Base-by-base conservation (phyloP, 1,140 invertebrate genomes). In the Oreohelix idahoensis region DNA sequence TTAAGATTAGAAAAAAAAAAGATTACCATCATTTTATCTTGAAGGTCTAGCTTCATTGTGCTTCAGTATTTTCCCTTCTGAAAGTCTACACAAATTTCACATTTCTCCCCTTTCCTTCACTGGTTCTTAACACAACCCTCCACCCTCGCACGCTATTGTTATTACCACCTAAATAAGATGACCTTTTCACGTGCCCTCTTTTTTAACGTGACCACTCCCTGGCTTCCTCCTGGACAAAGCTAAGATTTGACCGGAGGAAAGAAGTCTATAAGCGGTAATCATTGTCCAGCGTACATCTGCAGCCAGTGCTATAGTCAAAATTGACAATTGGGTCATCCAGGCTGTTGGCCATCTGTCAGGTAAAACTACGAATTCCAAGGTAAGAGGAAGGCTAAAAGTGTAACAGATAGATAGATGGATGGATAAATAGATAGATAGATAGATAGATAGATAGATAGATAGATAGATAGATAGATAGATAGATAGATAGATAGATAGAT, bases 231-330 rank as follows among this genome's bases (percentile, higher is more conserved):
- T 8, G 63, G 11, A 66, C 63, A 66, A 66, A 66, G 63, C 63
- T 23, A 32, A 13, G 29, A 8, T 13, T 17, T 8, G 63, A n/a
- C n/a, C 63, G 8, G 29, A 23, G 4, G 63, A 66, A 29, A 29
- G 63, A 29, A 0, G n/a, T 66, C 8, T 32, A n/a, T 66, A 66
- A 35, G 63, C 63, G 1, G 63, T 66, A 66, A 66, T 66, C 20
- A 66, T 66, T 66, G 63, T 66, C 63, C 63, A 66, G 63, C 5
- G 29, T 66, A 66, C 63, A 32, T 66, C 63, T 32, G n/a, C 17
- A 17, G n/a, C 63, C 8, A 2, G 29, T 58, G 1, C 63, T 11
- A n/a, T 32, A 32, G 63, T 35, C 8, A 66, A 1, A 0, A 5
- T 4, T 2, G 29, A 66, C 63, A 66, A 66, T 66, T 66, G n/a